A percentile compares a stretch with the other conserved stretches of the same genome.
Evolutionary conservation across 2,113 vertebrate species (phyloP).

Genomic region (Crocuta crocuta): DNA sequence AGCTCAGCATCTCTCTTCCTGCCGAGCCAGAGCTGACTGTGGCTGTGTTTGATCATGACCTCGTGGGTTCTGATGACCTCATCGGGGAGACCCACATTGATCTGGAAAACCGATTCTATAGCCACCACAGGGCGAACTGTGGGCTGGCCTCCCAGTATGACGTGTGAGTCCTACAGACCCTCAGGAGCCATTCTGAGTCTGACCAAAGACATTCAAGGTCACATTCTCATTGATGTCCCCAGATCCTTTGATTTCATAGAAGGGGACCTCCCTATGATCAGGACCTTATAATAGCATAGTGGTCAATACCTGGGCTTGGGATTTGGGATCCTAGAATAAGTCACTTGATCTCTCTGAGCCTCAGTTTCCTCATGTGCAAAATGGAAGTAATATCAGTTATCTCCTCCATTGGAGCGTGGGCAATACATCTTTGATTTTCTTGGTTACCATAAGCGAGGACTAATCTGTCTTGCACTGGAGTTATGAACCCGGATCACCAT

Average conservation of each 20-base stretch:
- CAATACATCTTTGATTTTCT: not conserved
- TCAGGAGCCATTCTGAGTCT: not conserved
- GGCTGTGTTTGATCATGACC: slow-evolving; percentile 93
- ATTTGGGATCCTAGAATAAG: not conserved
- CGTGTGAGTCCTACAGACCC: slow-evolving; percentile 85
- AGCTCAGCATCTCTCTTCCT: slow-evolving; percentile 94
- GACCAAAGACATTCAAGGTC: not conserved
- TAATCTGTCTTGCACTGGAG: not conserved
- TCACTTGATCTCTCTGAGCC: not conserved
- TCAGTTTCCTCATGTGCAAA: not conserved
- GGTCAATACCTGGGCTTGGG: not conserved
- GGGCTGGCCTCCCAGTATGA: slow-evolving; percentile 93
- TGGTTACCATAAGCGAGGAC: not conserved
- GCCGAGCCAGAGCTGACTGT: slow-evolving; percentile 92
- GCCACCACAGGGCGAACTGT: slow-evolving; percentile 92
- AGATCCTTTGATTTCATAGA: not conserved
- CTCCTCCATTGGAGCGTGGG: not conserved
- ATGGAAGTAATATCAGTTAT: not conserved
- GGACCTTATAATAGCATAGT: not conserved
- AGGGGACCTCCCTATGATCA: not conserved
- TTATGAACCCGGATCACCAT: not conserved
- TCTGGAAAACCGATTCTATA: slow-evolving; percentile 96
- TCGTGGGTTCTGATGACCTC: slow-evolving; percentile 94
- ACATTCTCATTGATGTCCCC: not conserved
- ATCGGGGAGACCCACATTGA: slow-evolving; percentile 95